Base-by-base conservation (phyloP, 2,797 vertebrate species). In the Aldrovandia affinis region DNA sequence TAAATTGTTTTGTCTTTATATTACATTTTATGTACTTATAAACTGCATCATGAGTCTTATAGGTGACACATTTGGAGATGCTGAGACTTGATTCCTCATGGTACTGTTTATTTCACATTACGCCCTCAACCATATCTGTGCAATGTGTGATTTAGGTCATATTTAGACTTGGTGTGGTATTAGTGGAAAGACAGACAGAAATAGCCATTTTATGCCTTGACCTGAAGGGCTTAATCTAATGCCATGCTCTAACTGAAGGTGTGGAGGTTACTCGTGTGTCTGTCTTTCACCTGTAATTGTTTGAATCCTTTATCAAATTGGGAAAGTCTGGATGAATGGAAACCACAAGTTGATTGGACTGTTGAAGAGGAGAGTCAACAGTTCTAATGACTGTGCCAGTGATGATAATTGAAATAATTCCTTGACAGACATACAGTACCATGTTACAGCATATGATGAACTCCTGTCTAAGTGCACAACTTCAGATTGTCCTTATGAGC, bases 181-280 rank as follows among this genome's bases (percentile, higher is more conserved):
- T n/a, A n/a, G n/a, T n/a, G n/a, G n/a, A n/a, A n/a, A n/a, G n/a
- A n/a, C n/a, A n/a, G n/a, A n/a, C n/a, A n/a, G n/a, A n/a, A n/a
- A n/a, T n/a, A n/a, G n/a, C n/a, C n/a, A n/a, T n/a, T n/a, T n/a
- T n/a, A n/a, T n/a, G n/a, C n/a, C n/a, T n/a, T n/a, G n/a, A n/a
- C n/a, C n/a, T n/a, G n/a, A n/a, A n/a, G n/a, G 36, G 22, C 50
- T 78, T 82, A 83, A 82, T 87, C 65, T 57, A 61, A 87, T 83
- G 44, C 39, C 59, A 39, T 20, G 33, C 52, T 81, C 78, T 52
- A 12, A 14, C 59, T 44, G 63, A 42, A 57, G 65, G 33, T 42
- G 25, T 5, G 20, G 2, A 75, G 70, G 20, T 82, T 57, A 39
- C 65, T 82, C 47, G 20, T 73, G 52, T 50, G 63, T 57, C 83